These are phyloP conservation scores for Microvelia longipes DNA, from an alignment of 1,140 invertebrate genomes.

Conservation along the genomic window DNA sequence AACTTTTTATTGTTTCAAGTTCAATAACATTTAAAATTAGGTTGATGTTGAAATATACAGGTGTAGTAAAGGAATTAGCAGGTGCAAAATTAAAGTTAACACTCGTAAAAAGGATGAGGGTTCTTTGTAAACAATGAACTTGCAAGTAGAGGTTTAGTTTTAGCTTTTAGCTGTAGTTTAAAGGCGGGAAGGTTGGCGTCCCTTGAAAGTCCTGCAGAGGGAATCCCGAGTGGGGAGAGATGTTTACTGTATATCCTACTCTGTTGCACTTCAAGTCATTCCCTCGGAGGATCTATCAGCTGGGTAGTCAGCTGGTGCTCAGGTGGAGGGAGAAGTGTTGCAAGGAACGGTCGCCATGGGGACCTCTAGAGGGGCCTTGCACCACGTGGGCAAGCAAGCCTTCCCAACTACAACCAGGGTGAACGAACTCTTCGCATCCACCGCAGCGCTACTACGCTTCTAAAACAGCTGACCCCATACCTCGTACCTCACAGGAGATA, in stretches of 20 bases:
- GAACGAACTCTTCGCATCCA: conserved; percentile 3
- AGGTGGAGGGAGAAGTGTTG: background rate
- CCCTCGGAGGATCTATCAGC: background rate
- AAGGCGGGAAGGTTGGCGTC: background rate
- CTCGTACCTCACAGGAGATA: background rate
- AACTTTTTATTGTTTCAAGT: no score
- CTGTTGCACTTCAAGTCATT: background rate
- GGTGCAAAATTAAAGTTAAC: background rate
- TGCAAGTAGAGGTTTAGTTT: background rate
- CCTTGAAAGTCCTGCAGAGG: background rate
- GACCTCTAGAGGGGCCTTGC: background rate
- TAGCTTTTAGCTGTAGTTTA: background rate
- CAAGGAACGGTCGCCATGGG: background rate
- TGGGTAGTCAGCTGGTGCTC: background rate
- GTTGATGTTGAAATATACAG: background rate
- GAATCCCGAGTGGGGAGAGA: background rate
- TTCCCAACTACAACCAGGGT: background rate
- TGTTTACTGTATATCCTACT: background rate
- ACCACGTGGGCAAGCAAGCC: background rate
- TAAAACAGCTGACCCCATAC: background rate
- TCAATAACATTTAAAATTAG: no score
- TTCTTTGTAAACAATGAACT: background rate
- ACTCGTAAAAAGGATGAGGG: background rate
- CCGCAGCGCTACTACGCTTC: background rate
- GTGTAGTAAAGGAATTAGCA: background rate